Percentiles rank a stretch among this genome's conserved stretches.
Conservation (phyloP, 2,113 vertebrate species). For the Crocuta crocuta region DNA sequence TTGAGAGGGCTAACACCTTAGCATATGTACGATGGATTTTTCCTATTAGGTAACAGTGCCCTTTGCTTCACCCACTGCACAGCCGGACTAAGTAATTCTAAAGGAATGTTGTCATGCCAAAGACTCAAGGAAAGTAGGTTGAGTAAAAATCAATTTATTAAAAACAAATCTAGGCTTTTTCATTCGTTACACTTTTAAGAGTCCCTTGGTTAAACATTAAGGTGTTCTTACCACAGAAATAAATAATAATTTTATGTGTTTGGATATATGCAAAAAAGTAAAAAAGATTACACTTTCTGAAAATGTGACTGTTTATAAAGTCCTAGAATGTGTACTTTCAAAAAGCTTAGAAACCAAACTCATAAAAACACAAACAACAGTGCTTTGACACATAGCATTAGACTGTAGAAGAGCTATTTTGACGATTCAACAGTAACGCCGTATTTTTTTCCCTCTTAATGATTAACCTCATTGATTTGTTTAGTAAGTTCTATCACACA, state of each 20-base stretch:
- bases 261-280: constrained; percentile 72
- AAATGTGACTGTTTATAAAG: constrained; percentile 66
- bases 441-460: constrained; percentile 19
- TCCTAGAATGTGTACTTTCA: constrained; percentile 45
- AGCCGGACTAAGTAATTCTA: constrained; percentile 78
- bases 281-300: constrained; percentile 58
- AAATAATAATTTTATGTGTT: constrained; percentile 81
- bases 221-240: constrained; percentile 76
- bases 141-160: constrained; percentile 76
- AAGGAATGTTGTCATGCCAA: constrained; percentile 75
- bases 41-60: constrained; percentile 78
- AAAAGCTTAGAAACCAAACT: constrained; percentile 71
- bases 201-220: constrained; percentile 78
- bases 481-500: constrained; percentile 39
- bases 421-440: background rate
- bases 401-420: constrained; percentile 7
- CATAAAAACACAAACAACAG: constrained; percentile 18
- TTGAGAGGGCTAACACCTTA: constrained; percentile 71
- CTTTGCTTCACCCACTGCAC: constrained; percentile 76
- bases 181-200: constrained; percentile 67
- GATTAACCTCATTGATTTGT: constrained; percentile 28
- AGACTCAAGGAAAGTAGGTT: constrained; percentile 67
- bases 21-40: constrained; percentile 76
- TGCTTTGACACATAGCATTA: constrained; percentile 38
- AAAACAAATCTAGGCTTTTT: constrained; percentile 67